A percentile compares a stretch with the other conserved stretches of the same genome.
Evolutionary conservation across 2,797 vertebrate species (phyloP).

Genomic region (Mormyrus proboscirostris): DNA sequence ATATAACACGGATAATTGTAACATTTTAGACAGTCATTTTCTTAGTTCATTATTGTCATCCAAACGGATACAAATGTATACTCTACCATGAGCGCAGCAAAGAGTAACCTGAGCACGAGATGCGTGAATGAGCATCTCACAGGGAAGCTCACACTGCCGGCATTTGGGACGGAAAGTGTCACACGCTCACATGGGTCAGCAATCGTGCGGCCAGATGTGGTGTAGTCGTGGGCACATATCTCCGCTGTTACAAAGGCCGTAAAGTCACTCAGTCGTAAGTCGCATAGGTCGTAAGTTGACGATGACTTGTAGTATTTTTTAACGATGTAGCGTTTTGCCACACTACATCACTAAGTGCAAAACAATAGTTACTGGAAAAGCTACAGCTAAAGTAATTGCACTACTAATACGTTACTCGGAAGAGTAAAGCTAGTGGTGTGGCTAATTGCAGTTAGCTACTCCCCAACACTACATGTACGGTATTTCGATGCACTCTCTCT

Average conservation of each 20-base stretch:
- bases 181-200: background rate
- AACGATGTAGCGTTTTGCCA: background rate
- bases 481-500: background rate
- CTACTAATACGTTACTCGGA: background rate
- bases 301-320: background rate
- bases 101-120: too few species aligned
- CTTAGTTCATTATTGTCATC: background rate
- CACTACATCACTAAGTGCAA: background rate
- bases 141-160: background rate
- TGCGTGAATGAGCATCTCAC: too few species aligned
- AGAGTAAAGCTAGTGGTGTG: background rate
- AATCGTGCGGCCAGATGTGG: background rate
- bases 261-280: background rate
- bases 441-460: background rate
- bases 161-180: too few species aligned
- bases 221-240: too few species aligned
- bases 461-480: background rate
- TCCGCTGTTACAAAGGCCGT: background rate
- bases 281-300: background rate
- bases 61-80: too few species aligned
- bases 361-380: background rate
- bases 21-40: background rate
- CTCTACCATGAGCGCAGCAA: too few species aligned
- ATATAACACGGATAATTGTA: background rate
- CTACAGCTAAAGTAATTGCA: background rate